These are phyloP conservation scores for Catostylus mosaicus DNA, from an alignment of 30 jellyfish, hydroid and myxozoan genomes.

Conservation along the genomic window DNA sequence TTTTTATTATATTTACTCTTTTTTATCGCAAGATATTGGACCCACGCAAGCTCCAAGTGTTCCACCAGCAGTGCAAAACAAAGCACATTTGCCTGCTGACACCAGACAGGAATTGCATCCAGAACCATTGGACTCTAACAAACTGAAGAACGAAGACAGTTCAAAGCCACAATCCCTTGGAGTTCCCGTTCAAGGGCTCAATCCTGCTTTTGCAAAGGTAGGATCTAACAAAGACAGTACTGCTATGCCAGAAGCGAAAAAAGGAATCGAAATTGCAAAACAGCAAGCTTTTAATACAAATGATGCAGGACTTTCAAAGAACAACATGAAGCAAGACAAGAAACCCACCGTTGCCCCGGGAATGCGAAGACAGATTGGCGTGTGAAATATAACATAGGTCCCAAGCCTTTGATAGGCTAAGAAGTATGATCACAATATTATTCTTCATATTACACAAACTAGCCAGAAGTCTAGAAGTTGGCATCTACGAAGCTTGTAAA, in stretches of 20 bases:
- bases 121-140: neutral
- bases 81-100: slow-evolving; percentile 29
- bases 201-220: slow-evolving; percentile 36
- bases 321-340: neutral
- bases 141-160: neutral
- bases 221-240: slow-evolving; percentile 28
- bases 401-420: too few relatives aligned
- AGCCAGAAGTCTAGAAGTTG: too few relatives aligned
- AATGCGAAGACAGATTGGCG: slow-evolving; percentile 32
- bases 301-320: neutral
- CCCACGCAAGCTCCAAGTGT: too few relatives aligned
- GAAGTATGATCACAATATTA: too few relatives aligned
- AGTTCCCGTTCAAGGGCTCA: slow-evolving; percentile 23
- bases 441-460: too few relatives aligned
- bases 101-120: slow-evolving; percentile 51
- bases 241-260: slow-evolving; percentile 6
- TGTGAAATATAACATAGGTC: neutral
- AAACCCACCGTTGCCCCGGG: slow-evolving; percentile 74
- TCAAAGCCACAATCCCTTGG: slow-evolving; percentile 21
- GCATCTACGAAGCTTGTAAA: too few relatives aligned
- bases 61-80: too few relatives aligned
- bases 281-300: neutral
- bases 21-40: too few relatives aligned
- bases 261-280: slow-evolving; percentile 9
- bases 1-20: too few relatives aligned